These are phyloP conservation scores for Darevskia nairensis DNA, from an alignment of 2,797 vertebrate genomes.

Conservation along the genomic window DNA sequence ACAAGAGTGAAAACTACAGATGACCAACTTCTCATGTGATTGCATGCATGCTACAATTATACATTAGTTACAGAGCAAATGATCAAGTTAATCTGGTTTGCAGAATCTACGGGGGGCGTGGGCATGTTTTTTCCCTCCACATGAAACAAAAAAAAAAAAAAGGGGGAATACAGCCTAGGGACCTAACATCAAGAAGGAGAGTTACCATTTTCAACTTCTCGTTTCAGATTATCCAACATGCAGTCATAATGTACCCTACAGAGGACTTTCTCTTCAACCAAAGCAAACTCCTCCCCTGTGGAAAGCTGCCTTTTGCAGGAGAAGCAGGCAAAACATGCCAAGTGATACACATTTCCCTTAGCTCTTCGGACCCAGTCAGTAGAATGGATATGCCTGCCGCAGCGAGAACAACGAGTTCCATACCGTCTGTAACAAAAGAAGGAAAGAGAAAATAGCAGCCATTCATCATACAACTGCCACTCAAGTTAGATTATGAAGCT, in stretches of 20 bases:
- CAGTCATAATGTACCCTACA: constrained; percentile 94
- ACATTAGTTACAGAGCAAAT: not conserved
- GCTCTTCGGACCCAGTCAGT: constrained; percentile 97
- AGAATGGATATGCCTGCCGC: constrained; percentile 91
- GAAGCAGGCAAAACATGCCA: constrained; percentile 97
- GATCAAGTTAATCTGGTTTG: not conserved
- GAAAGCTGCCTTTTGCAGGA: constrained; percentile 96
- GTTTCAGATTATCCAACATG: constrained; percentile 95
- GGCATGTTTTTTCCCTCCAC: not conserved
- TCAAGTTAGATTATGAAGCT: not conserved
- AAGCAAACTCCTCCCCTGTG: constrained; percentile 94
- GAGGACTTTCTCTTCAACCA: constrained; percentile 95
- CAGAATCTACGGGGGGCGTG: not conserved
- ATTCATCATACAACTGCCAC: accelerated
- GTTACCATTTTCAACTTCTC: constrained; percentile 94
- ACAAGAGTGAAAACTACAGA: not conserved
- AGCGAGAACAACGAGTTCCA: constrained; percentile 93
- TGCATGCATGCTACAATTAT: not conserved
- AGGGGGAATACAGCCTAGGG: not conserved
- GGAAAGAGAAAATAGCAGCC: not conserved
- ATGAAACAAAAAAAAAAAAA: not conserved
- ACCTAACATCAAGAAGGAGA: constrained; percentile 12
- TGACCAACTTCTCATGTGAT: not conserved
- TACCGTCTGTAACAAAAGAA: constrained; percentile 81
- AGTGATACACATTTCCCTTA: constrained; percentile 93